These are phyloP conservation scores for Cottus gobio DNA, from an alignment of 2,113 vertebrate genomes.

Conservation along the genomic window DNA sequence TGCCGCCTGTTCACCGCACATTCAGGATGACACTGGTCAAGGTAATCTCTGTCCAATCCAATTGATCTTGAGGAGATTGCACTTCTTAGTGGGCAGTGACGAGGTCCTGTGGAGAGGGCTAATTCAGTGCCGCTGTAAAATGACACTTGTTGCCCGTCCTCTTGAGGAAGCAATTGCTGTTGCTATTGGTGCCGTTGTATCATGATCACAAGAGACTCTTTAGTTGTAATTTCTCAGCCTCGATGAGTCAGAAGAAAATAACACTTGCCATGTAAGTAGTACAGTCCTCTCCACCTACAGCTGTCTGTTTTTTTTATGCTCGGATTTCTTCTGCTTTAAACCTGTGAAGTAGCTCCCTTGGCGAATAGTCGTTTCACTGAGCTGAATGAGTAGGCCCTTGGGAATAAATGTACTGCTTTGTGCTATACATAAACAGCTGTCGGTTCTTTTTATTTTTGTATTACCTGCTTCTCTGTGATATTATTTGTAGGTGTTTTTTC, in stretches of 20 bases:
- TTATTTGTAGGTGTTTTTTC: constrained; percentile 23
- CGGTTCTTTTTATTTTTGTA: background rate
- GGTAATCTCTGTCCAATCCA: constrained; percentile 83
- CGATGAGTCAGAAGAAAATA: constrained; percentile 76
- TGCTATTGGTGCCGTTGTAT: constrained; percentile 44
- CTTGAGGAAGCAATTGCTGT: constrained; percentile 40
- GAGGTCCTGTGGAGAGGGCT: constrained; percentile 55
- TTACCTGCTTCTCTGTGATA: constrained; percentile 16
- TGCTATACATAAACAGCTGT: constrained; percentile 10
- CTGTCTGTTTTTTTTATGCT: constrained; percentile 36
- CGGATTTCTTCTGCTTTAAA: constrained; percentile 44
- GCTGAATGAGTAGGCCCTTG: constrained; percentile 34
- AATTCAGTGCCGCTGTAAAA: constrained; percentile 55
- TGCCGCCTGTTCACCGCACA: constrained; percentile 26
- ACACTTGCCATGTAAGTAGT: constrained; percentile 78
- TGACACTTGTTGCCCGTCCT: constrained; percentile 63
- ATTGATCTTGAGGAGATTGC: constrained; percentile 78
- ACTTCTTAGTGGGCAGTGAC: constrained; percentile 70
- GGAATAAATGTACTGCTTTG: constrained; percentile 39
- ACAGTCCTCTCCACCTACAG: constrained; percentile 38
- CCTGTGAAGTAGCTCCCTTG: constrained; percentile 55
- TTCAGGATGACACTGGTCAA: constrained; percentile 49
- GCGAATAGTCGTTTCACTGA: constrained; percentile 31
- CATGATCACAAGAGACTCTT: constrained; percentile 67
- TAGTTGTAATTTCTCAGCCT: constrained; percentile 44